These are phyloP conservation scores for Drosophila gunungcola DNA, from an alignment of 1,140 invertebrate species.

Conservation along the genomic window DNA sequence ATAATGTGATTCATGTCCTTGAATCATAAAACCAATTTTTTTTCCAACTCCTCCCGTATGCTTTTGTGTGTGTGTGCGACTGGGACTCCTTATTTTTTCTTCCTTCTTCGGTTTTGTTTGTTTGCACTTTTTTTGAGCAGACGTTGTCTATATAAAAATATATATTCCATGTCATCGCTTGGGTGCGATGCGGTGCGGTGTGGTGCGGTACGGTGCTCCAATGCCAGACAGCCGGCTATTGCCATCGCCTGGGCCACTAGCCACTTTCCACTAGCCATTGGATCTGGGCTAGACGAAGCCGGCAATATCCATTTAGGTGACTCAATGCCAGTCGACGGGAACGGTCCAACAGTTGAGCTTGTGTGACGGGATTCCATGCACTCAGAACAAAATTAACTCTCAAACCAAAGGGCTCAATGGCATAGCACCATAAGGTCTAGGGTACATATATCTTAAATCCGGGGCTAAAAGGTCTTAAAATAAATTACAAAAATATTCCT, in stretches of 20 bases:
- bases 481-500: no score
- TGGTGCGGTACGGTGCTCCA: conserved; percentile 56
- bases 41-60: conserved; percentile 65
- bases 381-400: no score
- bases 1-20: conserved; percentile 83
- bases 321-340: conserved; percentile 53
- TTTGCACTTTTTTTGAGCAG: conserved; percentile 80
- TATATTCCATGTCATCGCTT: conserved; percentile 70
- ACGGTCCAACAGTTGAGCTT: conserved; percentile 33
- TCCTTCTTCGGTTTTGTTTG: conserved; percentile 63
- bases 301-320: conserved; percentile 70
- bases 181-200: conserved; percentile 63
- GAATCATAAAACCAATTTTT: conserved; percentile 83
- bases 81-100: conserved; percentile 62
- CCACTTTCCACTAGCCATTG: conserved; percentile 8
- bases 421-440: no score
- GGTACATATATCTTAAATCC: no score
- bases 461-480: no score
- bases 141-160: conserved; percentile 82
- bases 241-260: conserved; percentile 21
- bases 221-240: conserved; percentile 53
- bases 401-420: no score
- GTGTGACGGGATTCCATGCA: conserved; percentile 2
- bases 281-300: conserved; percentile 64
- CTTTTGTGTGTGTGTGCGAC: conserved; percentile 39